Evolutionary conservation across 2,888 invertebrate genomes (phyloP).

Genomic region (Leptogaster cylindrica): DNA sequence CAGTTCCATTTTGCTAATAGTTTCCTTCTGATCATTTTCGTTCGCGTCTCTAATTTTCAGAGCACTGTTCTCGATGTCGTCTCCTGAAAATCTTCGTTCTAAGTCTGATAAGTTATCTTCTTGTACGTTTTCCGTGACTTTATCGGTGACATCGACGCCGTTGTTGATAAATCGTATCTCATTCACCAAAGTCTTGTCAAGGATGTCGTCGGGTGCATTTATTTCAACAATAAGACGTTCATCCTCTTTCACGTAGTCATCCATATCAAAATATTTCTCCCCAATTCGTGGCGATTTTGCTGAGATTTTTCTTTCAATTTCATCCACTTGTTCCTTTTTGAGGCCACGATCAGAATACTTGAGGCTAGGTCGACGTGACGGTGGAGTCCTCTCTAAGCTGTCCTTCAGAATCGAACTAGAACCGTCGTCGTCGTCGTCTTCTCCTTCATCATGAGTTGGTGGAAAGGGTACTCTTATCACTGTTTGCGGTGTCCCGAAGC

Average conservation of each 20-base stretch:
- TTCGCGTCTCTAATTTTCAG: constrained; percentile 39
- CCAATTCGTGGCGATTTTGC: neutral
- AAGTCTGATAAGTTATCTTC: neutral
- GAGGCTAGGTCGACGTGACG: constrained; percentile 15
- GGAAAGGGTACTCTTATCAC: constrained; percentile 48
- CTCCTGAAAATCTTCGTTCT: constrained; percentile 14
- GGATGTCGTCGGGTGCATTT: constrained; percentile 54
- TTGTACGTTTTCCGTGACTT: constrained; percentile 48
- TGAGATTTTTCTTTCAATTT: constrained; percentile 28
- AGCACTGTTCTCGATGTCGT: constrained; percentile 23
- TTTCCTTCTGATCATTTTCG: constrained; percentile 32
- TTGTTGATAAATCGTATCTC: constrained; percentile 61
- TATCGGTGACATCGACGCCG: constrained; percentile 59
- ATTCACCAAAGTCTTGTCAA: constrained; percentile 55
- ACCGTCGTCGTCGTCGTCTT: constrained; percentile 53
- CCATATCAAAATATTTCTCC: constrained; percentile 13
- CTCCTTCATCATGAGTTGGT: constrained; percentile 49
- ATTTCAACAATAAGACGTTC: constrained; percentile 59
- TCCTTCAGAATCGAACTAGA: constrained; percentile 55
- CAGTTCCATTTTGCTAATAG: constrained; percentile 30
- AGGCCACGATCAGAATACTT: constrained; percentile 39
- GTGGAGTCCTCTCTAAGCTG: constrained; percentile 48
- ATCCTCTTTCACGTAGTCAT: constrained; percentile 54
- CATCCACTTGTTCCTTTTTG: constrained; percentile 8
- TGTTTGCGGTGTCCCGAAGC: constrained; percentile 50